A percentile compares a stretch with the other conserved stretches of the same genome.
phyloP scores from a whole-genome alignment of 2,888 invertebrate species.

The Eristalis intricaria region DNA sequence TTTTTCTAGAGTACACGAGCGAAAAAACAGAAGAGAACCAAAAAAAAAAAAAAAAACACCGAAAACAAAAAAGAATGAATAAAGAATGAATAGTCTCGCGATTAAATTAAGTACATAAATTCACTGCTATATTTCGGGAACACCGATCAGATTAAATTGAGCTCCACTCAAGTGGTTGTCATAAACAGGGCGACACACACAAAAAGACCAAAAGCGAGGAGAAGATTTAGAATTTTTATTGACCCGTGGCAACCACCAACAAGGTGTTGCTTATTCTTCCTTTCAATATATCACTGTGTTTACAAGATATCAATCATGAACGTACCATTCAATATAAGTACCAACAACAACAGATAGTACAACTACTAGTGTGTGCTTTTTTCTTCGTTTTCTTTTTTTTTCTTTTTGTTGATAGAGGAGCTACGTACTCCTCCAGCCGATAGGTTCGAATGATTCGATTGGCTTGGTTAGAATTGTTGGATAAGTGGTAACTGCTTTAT shows the following conservation, averaged over 20 bases:
- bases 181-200: constrained; percentile 14
- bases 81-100: background rate
- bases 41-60: background rate
- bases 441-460: constrained; percentile 34
- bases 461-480: constrained; percentile 21
- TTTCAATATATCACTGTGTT: background rate
- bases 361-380: background rate
- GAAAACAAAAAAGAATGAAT: background rate
- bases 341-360: background rate
- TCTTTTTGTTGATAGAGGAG: constrained; percentile 19
- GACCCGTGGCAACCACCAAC: constrained; percentile 9
- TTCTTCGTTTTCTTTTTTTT: background rate
- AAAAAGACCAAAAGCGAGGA: background rate
- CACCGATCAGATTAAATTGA: constrained; percentile 32
- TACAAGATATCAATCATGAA: constrained; percentile 18
- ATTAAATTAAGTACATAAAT: constrained; percentile 25
- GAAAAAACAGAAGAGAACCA: background rate
- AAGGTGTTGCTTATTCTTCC: background rate
- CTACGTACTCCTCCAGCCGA: constrained; percentile 16
- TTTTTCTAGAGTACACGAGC: constrained; percentile 4
- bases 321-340: background rate
- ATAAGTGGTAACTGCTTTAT: constrained; percentile 31
- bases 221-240: constrained; percentile 35
- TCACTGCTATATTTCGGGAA: constrained; percentile 22
- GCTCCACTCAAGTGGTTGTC: constrained; percentile 29